A percentile compares a stretch with the other conserved stretches of the same genome.
These are phyloP conservation scores for Aythya fuligula DNA, from an alignment of 2,797 vertebrate species.

Conservation along the genomic window DNA sequence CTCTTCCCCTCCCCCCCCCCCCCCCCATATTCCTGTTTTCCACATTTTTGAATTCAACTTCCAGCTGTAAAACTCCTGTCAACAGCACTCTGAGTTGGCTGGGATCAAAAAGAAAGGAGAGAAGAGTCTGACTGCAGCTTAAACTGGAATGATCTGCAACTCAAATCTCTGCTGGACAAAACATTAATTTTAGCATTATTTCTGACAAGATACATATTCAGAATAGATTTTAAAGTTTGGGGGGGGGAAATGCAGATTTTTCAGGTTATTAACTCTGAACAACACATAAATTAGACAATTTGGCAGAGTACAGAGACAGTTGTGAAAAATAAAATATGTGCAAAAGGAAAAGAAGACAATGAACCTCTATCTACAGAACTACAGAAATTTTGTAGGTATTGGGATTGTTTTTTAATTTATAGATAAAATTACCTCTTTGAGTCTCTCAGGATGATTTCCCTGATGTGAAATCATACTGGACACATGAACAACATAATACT, in stretches of 20 bases:
- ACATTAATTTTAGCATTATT: neutral
- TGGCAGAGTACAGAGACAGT: neutral
- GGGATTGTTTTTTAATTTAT: neutral
- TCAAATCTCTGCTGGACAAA: neutral
- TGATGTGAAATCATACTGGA: neutral
- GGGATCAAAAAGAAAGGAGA: neutral
- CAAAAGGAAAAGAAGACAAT: neutral
- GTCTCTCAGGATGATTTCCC: neutral
- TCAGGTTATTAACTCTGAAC: neutral
- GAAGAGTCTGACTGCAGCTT: rapidly evolving
- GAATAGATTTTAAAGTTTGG: neutral
- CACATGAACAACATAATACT: neutral
- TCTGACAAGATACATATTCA: neutral
- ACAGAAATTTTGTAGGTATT: neutral
- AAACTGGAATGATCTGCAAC: neutral
- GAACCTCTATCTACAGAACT: neutral
- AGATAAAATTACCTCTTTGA: neutral
- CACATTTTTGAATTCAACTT: neutral
- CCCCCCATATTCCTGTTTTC: neutral
- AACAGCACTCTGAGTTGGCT: neutral
- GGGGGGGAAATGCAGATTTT: neutral
- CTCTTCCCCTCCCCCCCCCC: too few species aligned
- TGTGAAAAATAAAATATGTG: neutral
- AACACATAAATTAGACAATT: neutral
- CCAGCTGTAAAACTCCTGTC: neutral